A percentile compares a stretch with the other conserved stretches of the same genome.
Conservation (phyloP, 23 tunicate genomes). For the Trididemnum nubilum region DNA sequence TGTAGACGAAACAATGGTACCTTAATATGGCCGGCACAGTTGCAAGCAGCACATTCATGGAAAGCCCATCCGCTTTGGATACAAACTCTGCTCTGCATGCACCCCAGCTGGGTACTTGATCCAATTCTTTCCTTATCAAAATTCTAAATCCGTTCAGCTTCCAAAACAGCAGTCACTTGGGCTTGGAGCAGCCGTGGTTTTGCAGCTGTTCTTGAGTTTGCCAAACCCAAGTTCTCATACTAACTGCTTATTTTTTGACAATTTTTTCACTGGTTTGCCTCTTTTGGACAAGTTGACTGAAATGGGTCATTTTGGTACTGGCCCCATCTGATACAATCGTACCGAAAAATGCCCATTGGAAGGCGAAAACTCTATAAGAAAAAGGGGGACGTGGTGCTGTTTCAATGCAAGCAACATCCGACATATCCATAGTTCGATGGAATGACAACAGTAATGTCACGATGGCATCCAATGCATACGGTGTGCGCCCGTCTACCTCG, state of each 20-base stretch:
- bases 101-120: not conserved
- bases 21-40: not conserved
- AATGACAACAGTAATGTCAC: not conserved
- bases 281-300: not conserved
- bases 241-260: not conserved
- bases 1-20: not conserved
- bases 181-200: not conserved
- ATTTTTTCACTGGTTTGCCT: not conserved
- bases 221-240: not conserved
- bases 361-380: not conserved
- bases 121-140: not conserved
- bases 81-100: not conserved
- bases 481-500: not conserved
- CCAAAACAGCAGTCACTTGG: not conserved
- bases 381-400: not conserved
- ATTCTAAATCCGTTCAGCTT: not conserved
- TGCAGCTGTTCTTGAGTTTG: not conserved
- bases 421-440: not conserved
- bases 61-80: not conserved
- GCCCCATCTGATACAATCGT: not conserved
- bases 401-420: not conserved
- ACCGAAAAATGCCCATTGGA: not conserved
- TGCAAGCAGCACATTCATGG: not conserved
- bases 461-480: not conserved
- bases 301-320: not conserved